phyloP scores from a whole-genome alignment of 2,113 vertebrate species.

The Apodemus sylvaticus region DNA sequence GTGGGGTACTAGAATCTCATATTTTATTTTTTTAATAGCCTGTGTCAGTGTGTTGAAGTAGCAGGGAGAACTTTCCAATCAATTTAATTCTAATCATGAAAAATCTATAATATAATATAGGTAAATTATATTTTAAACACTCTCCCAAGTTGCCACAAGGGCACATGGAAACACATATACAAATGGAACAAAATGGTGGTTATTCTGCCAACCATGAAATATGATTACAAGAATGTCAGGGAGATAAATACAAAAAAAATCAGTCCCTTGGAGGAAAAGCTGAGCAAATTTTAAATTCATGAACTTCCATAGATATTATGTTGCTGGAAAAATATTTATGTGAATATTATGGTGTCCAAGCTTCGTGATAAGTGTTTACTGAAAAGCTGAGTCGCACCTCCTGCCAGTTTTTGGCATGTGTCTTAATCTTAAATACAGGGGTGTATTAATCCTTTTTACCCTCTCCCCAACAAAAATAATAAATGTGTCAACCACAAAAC shows the following conservation, averaged over 20 bases:
- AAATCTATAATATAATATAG: not conserved
- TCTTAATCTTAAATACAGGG: constrained; percentile 78
- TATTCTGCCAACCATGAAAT: constrained; percentile 75
- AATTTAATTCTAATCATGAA: constrained; percentile 1
- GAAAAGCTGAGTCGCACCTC: constrained; percentile 75
- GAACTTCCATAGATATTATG: constrained; percentile 50
- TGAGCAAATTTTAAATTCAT: constrained; percentile 74
- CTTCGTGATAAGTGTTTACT: constrained; percentile 77
- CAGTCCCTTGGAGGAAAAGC: constrained; percentile 62
- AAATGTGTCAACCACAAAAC: constrained; percentile 54
- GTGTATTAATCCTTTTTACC: constrained; percentile 69
- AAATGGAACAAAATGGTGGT: constrained; percentile 54
- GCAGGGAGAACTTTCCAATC: not conserved
- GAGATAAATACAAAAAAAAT: constrained; percentile 71
- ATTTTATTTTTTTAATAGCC: not conserved
- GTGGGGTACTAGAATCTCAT: not conserved
- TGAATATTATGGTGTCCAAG: constrained; percentile 74
- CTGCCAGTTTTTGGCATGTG: constrained; percentile 55
- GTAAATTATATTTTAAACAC: constrained; percentile 4
- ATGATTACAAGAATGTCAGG: constrained; percentile 56
- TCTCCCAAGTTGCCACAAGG: not conserved
- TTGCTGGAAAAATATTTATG: constrained; percentile 78
- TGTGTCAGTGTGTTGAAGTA: not conserved
- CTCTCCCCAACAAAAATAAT: constrained; percentile 66
- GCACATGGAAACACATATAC: constrained; percentile 34